Evolutionary conservation across 2,113 vertebrate genomes (phyloP), one percentile per base, ranked within the genome.

Genomic region (Hippocampus zosterae): DNA sequence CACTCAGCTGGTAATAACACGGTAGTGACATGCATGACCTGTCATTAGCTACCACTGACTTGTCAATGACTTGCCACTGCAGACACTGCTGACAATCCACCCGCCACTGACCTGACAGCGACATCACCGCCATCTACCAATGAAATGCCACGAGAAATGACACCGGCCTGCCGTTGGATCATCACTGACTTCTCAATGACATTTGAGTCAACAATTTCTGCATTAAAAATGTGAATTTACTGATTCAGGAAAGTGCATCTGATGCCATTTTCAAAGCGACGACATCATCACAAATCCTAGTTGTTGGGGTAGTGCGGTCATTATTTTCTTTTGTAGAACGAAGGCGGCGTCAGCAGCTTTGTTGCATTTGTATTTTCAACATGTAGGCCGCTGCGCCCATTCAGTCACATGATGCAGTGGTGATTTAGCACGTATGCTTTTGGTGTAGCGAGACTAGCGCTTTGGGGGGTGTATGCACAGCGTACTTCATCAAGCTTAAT

Each of bases 401-500:
- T 84, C 80, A 83, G 79, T 81, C 82, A 63, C 57, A 77, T 81
- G 84, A 82, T 55, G 69, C 65, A 42, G 33, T 68, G 72, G 80
- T 88, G 88, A 92, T 91, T 88, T 87, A 90, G 83, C 80, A 83
- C 70, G 27, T 72, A 18, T 67, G 68, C 55, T 29, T 62, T 37
- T 42, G 8, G 46, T 55, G 75, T 40, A 12, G 50, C 8, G 18
- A 8, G 71, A 44, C 69, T 8, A 18, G 18, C 1, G 59, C 33
- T 21, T 63, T 44, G 70, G 60, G 42, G 68, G 68, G 68, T 33
- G 27, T 29, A 60, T 18, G 27, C 56, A 74, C 68, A 65, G 73
- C 63, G 78, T 81, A 88, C 85, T 91, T 91, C 75, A 90, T 91
- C 90, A 89, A 84, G 67, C 85, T 87, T 91, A 77, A 77, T 87